Base-by-base conservation (phyloP, 2,113 vertebrate species). In the Nettapus auritus region DNA sequence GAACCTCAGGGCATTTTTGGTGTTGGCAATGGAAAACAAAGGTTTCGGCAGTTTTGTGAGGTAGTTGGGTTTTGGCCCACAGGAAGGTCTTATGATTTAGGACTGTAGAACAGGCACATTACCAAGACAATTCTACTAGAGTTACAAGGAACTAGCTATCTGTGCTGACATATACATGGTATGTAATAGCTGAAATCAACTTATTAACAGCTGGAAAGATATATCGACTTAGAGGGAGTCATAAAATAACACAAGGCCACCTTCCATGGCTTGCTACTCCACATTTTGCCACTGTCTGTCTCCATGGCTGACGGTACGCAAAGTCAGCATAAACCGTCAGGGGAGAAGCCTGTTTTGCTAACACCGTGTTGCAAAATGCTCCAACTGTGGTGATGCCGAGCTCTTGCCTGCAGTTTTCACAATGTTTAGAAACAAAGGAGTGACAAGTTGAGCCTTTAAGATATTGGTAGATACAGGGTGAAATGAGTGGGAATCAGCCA, bases 11-110 rank as follows among this genome's bases (percentile, higher is more conserved):
- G 34, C 38, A n/a, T 44, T 93, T 64, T 78, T 93, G 71, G 60
- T 78, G 29, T 83, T 93, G 93, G 89, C 91, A 94, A 60, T 42
- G 52, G 64, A 36, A 88, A 91, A n/a, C 34, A 59, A 94, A 77
- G 33, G 36, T n/a, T 96, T 94, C 90, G 95, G 75, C 64, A 71
- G 56, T 88, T 93, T 75, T 70, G 75, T 90, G 88, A 88, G 56
- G 68, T 77, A 74, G 71, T 38, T 77, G 68, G 15, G 69, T 63
- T 82, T 87, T 92, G 93, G 89, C 76, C 85, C 50, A 59, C 12
- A 59, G 50, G 34, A 86, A 85, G 8, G 28, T 55, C 83, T 90
- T 75, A 23, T 66, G 86, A 77, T 91, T 92, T 90, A 94, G 38
- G 46, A n/a, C 10, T 66, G 63, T 82, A 59, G 73, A 93, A 88